Conservation (phyloP, 2,797 vertebrate species). For the Simalia tracyae region DNA sequence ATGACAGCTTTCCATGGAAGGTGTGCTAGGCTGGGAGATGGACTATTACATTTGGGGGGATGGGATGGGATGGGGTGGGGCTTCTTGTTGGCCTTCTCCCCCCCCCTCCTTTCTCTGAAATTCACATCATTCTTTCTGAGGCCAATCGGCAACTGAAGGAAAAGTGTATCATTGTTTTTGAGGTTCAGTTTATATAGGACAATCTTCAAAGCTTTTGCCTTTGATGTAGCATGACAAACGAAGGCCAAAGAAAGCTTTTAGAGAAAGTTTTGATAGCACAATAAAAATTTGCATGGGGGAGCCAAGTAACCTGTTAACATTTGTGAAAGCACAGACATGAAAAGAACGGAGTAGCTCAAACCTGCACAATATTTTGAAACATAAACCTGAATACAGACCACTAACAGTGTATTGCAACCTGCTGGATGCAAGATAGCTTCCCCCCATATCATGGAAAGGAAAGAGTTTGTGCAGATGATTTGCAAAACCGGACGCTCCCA, state of each 20-base stretch:
- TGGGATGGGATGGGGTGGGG: constrained; percentile 32
- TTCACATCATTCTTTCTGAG: constrained; percentile 52
- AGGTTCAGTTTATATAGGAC: constrained; percentile 55
- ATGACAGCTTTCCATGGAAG: constrained; percentile 69
- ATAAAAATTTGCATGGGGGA: constrained; percentile 45
- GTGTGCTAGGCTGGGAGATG: constrained; percentile 63
- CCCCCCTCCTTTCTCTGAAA: constrained; percentile 53
- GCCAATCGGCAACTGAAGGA: constrained; percentile 48
- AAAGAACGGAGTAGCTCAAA: background rate
- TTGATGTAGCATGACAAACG: constrained; percentile 51
- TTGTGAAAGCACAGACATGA: background rate
- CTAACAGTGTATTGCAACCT: background rate
- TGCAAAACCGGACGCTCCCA: background rate
- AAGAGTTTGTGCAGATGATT: background rate
- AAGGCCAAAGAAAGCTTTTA: constrained; percentile 48
- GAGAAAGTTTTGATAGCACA: constrained; percentile 46
- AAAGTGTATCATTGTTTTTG: constrained; percentile 44
- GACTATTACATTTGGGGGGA: constrained; percentile 52
- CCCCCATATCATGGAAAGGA: background rate
- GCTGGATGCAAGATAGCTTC: background rate
- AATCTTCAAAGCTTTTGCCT: constrained; percentile 50
- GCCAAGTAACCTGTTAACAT: constrained; percentile 27
- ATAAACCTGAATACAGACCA: background rate
- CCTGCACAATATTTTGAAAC: background rate
- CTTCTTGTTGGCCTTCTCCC: background rate